Percentiles rank a stretch among this genome's conserved stretches.
These are phyloP conservation scores for Damaliscus lunatus DNA, from an alignment of 2,113 vertebrate genomes.

Conservation along the genomic window DNA sequence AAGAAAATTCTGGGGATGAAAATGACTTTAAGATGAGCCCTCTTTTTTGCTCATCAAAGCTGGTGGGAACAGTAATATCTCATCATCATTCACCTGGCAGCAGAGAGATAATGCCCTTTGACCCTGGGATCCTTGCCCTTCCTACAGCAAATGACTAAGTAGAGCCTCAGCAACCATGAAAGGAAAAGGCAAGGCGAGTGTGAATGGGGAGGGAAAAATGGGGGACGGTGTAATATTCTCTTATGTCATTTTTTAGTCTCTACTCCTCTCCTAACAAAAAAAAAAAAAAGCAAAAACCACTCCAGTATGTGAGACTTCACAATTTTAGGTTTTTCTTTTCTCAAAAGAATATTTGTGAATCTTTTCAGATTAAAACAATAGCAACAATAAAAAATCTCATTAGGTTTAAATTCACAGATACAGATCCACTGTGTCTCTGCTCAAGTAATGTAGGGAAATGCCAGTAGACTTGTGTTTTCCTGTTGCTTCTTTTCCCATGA, in stretches of 20 bases:
- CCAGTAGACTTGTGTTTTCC: not conserved
- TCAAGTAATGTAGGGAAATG: not conserved
- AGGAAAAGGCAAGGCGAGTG: rapidly evolving
- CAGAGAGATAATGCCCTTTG: not conserved
- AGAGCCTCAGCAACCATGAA: not conserved
- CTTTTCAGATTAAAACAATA: not conserved
- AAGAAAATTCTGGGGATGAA: not conserved
- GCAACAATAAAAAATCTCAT: not conserved
- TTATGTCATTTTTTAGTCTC: not conserved
- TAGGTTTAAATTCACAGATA: not conserved
- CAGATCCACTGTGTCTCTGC: not conserved
- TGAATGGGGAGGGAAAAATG: not conserved
- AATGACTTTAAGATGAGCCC: not conserved
- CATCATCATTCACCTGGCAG: not conserved
- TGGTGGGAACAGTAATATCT: not conserved
- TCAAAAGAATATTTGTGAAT: not conserved
- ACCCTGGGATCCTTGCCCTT: not conserved
- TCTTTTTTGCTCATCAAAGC: not conserved
- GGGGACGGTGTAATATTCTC: not conserved
- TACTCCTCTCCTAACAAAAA: not conserved
- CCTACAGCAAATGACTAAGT: not conserved
- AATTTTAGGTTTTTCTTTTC: not conserved
- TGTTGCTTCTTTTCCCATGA: not conserved
- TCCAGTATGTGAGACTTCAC: not conserved
- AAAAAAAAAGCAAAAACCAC: not conserved